phyloP scores from a whole-genome alignment of 2,888 invertebrate species.

The Acleris emargana region DNA sequence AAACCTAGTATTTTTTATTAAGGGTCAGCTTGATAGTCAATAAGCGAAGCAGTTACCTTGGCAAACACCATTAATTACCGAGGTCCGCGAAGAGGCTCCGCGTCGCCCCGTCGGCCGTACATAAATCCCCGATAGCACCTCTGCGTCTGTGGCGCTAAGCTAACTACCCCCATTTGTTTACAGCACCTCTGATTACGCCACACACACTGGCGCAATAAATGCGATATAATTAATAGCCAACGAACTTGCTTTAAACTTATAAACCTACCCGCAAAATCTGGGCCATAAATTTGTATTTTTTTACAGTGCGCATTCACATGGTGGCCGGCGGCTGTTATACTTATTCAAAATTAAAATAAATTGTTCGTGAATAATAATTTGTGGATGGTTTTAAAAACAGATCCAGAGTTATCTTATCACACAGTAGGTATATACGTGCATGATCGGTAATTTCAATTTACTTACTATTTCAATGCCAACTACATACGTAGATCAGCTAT shows the following conservation, averaged over 20 bases:
- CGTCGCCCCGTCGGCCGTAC: conserved; percentile 49
- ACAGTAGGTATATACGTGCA: too few species aligned
- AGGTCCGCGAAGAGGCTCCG: conserved; percentile 36
- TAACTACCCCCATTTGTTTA: conserved; percentile 79
- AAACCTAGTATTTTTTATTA: neutral
- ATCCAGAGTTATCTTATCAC: too few species aligned
- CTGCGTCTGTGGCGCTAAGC: conserved; percentile 67
- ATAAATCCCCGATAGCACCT: conserved; percentile 77
- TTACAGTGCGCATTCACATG: neutral
- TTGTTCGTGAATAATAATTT: neutral
- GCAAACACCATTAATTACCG: conserved; percentile 30
- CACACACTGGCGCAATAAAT: conserved; percentile 46
- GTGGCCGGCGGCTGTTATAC: neutral
- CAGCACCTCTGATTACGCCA: conserved; percentile 71
- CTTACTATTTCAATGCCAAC: too few species aligned
- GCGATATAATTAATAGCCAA: conserved; percentile 2
- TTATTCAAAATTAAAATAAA: neutral
- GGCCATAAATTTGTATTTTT: neutral
- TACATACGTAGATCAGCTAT: too few species aligned
- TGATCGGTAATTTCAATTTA: too few species aligned
- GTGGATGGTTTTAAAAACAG: too few species aligned
- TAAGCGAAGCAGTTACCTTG: conserved; percentile 29
- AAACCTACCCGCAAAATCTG: too few species aligned
- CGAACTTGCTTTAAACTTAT: neutral
- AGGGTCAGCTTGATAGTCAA: neutral